Evolutionary conservation across 2,113 vertebrate genomes (phyloP), one percentile per base, ranked within the genome.

Genomic region (Rutilus rutilus): DNA sequence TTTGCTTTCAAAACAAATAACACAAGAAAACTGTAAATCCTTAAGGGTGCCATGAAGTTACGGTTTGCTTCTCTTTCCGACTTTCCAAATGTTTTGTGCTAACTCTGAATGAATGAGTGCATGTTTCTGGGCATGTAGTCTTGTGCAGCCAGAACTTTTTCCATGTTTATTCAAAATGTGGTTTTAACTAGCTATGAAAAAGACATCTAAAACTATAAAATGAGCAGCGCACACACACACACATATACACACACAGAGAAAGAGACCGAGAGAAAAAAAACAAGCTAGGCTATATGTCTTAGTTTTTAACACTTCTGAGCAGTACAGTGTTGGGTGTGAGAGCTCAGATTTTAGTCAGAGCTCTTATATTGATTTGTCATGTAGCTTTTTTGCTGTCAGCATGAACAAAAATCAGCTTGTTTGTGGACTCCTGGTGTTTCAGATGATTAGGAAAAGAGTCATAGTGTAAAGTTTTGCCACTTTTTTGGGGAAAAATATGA

Each of bases 1-100:
- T 47, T 50, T 47, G 15, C 64, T 82, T 69, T 23, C 25, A 33
- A 52, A 69, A 50, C 62, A 82, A 82, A 54, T 64, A 9, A 17
- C 54, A 47, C 39, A 42, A 39, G 12, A 80, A 27, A 33, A 14
- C 21, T 59, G 54, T 60, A 11, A 79, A 15, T 45, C 33, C 36
- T 62, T 27, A 64, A 64, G 78, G 36, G 60, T 50, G 78, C 25
- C 59, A 19, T 27, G 59, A 64, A 64, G 36, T 60, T 65, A n/a
- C 7, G 27, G 7, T 17, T 81, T 64, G 33, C 60, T 62, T 64
- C 14, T 30, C 15, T 81, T 81, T 17, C 57, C 6, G 6, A 19
- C 33, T 60, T 45, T 33, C 4, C 2, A 17, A 30, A 45, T 47
- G 36, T 42, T 64, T 19, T n/a, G 36, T 25, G 7, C 30, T 8